phyloP scores from a whole-genome alignment of 2,888 invertebrate genomes.

The Exocentrus adspersus region DNA sequence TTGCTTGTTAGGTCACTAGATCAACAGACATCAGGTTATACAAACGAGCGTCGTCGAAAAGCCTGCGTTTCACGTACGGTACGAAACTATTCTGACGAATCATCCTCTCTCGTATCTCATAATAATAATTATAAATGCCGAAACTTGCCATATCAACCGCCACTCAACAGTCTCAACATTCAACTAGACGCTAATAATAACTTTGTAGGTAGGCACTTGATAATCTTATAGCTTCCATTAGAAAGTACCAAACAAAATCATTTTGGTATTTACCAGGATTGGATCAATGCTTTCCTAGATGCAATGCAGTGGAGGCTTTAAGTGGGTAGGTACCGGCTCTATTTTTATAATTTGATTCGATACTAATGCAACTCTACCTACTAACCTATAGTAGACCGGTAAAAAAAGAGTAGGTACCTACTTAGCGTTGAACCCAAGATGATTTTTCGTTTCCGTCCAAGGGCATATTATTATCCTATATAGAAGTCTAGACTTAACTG shows the following conservation, averaged over 20 bases:
- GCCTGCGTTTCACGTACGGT: slow-evolving; percentile 35
- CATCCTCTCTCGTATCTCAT: slow-evolving; percentile 46
- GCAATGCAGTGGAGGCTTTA: too few relatives aligned
- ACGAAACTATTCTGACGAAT: slow-evolving; percentile 51
- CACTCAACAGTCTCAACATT: slow-evolving; percentile 8
- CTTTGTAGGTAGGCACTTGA: not conserved
- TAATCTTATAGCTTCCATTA: not conserved
- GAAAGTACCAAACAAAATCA: not conserved
- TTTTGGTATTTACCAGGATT: not conserved
- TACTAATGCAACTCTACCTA: too few relatives aligned
- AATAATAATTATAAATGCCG: slow-evolving; percentile 4
- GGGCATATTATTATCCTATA: too few relatives aligned
- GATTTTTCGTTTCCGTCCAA: too few relatives aligned
- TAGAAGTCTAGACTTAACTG: too few relatives aligned
- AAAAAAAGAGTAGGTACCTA: too few relatives aligned
- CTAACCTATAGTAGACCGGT: too few relatives aligned
- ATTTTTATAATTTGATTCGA: too few relatives aligned
- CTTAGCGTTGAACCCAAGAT: too few relatives aligned
- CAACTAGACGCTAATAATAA: not conserved
- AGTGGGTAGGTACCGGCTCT: too few relatives aligned
- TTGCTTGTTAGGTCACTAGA: slow-evolving; percentile 32
- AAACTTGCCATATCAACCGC: slow-evolving; percentile 14
- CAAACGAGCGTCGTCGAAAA: slow-evolving; percentile 23
- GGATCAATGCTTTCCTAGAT: not conserved
- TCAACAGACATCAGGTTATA: slow-evolving; percentile 20